Evolutionary conservation across 2,113 vertebrate genomes (phyloP).

Genomic region (Callopanchax toddi): DNA sequence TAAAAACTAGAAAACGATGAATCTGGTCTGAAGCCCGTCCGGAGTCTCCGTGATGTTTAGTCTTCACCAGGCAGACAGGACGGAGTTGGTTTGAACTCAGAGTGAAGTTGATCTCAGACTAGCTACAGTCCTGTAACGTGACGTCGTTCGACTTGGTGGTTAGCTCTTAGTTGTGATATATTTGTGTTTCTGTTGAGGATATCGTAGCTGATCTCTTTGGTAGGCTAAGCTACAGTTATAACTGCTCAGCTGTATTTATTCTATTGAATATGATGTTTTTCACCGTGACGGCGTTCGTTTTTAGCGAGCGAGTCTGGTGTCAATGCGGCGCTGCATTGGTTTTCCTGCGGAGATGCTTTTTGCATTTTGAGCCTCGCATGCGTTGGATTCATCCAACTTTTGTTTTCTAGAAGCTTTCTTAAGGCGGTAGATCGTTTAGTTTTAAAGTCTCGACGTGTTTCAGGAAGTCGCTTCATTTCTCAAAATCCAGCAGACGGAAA

Average conservation of each 20-base stretch:
- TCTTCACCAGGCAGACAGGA: too few species aligned
- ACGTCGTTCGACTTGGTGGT: constrained; percentile 13
- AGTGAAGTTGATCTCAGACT: constrained; percentile 3
- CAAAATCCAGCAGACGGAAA: too few species aligned
- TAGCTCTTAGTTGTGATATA: constrained; percentile 13
- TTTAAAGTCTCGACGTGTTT: too few species aligned
- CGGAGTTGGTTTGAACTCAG: too few species aligned
- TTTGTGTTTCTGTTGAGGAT: constrained; percentile 34
- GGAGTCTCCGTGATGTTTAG: too few species aligned
- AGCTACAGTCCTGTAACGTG: constrained; percentile 13
- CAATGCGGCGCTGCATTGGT: not conserved
- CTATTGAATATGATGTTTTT: constrained; percentile 41
- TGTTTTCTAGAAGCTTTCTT: constrained; percentile 15
- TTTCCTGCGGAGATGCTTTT: too few species aligned
- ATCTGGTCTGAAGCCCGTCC: too few species aligned
- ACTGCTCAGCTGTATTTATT: constrained; percentile 42
- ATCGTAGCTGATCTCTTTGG: constrained; percentile 12
- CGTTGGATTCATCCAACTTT: constrained; percentile 27
- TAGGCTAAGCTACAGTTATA: constrained; percentile 21
- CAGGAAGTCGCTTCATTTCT: too few species aligned
- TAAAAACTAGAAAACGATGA: too few species aligned
- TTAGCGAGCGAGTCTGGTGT: constrained; percentile 19
- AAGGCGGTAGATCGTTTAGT: too few species aligned
- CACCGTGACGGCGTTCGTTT: constrained; percentile 12
- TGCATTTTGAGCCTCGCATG: constrained; percentile 21